Evolutionary conservation across 2,888 invertebrate genomes (phyloP).

Genomic region (Spodoptera littoralis): DNA sequence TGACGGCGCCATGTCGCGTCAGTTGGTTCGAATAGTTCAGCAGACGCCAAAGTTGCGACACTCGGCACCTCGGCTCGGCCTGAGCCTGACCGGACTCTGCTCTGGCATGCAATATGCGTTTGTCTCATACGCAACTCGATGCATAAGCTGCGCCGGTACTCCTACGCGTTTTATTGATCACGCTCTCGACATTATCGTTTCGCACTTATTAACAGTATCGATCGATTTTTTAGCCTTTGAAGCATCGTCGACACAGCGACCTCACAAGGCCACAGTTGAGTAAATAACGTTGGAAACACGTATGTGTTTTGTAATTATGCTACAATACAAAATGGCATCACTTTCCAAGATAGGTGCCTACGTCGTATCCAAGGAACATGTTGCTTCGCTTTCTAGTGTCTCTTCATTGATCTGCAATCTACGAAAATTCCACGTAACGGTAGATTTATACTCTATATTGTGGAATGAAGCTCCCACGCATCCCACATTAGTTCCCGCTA

Average conservation of each 20-base stretch:
- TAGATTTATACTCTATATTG: conserved; percentile 52
- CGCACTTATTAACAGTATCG: conserved; percentile 60
- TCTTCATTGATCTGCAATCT: conserved; percentile 28
- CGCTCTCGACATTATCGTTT: conserved; percentile 53
- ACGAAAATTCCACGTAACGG: conserved; percentile 49
- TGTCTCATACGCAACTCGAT: conserved; percentile 53
- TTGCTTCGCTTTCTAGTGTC: conserved; percentile 59
- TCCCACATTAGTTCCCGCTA: conserved; percentile 62
- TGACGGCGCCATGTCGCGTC: conserved; percentile 77
- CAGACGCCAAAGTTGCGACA: conserved; percentile 83
- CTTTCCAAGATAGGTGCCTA: conserved; percentile 33
- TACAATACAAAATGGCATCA: conserved; percentile 81
- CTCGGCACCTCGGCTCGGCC: conserved; percentile 42
- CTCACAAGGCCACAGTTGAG: conserved; percentile 85
- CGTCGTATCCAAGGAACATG: conserved; percentile 50
- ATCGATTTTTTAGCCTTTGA: conserved; percentile 67
- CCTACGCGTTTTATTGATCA: conserved; percentile 49
- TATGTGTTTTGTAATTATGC: conserved; percentile 71
- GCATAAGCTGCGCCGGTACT: conserved; percentile 37
- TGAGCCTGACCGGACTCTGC: conserved; percentile 69
- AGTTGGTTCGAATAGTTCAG: conserved; percentile 74
- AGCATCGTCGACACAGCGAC: conserved; percentile 70
- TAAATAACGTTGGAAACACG: conserved; percentile 67
- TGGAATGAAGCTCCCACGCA: conserved; percentile 69
- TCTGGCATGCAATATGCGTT: conserved; percentile 73